Evolutionary conservation across 2,888 invertebrate genomes (phyloP), one percentile per base, ranked within the genome.

Genomic region (Latrodectus elegans): DNA sequence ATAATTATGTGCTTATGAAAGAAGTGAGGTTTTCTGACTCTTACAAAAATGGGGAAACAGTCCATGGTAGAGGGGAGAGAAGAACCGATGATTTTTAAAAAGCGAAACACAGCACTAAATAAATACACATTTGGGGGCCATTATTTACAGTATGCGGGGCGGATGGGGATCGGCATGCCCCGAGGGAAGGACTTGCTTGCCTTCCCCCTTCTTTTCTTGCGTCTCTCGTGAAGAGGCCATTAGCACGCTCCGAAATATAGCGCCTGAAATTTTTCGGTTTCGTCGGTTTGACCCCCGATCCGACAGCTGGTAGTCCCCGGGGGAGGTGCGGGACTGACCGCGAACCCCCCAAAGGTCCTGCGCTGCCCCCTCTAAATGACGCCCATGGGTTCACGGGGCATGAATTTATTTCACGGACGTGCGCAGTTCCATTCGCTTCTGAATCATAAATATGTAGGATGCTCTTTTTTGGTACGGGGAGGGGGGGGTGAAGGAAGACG

Each of bases 351-450:
- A n/a, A 49, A 67, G 84, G 84, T 64, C 52, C 77, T n/a, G 26
- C 84, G 78, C 84, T 84, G 73, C 84, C 84, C 22, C 52, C 12
- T 67, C 17, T 60, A 60, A 60, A 60, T 60, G 60, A 60, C n/a
- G 60, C 60, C 60, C 60, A 65, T 70, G 85, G 74, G 85, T 49
- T 22, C 11, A 4, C 65, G n/a, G 70, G 8, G 26, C 68, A 79
- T 79, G 85, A 79, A 85, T 85, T 85, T 85, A 85, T 85, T 85
- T 85, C 85, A 80, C 68, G 75, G 79, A 85, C 85, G 85, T 85
- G 85, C 76, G 17, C 49, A 52, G n/a, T 49, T 15, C n/a, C 15
- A 26, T n/a, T 49, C 22, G 55, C 49, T 85, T 51, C 71, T 80
- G 79, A 85, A 80, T 85, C 85, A 85, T 78, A 77, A 78, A 84